Evolutionary conservation across 2,888 invertebrate genomes (phyloP), one percentile per base, ranked within the genome.

Genomic region (Pterostichus madidus): DNA sequence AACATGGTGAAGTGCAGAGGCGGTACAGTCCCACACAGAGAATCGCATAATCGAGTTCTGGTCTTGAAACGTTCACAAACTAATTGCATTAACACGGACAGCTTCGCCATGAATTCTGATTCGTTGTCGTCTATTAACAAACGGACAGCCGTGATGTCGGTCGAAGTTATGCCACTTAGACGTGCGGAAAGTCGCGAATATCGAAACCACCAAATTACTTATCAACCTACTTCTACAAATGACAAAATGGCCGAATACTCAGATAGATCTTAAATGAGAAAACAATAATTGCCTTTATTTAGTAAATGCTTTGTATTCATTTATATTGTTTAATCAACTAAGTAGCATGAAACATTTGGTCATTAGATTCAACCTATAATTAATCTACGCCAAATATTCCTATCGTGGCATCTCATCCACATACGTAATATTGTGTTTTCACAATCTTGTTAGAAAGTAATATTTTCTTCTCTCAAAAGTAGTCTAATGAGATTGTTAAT

Each of bases 41-140:
- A 64, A 35, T 64, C 64, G 31, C 35, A 64, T 64, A 64, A 64
- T 64, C 64, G 64, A 64, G 64, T 64, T 64, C 64, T 64, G 64
- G 64, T 64, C 64, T 64, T 64, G 64, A 64, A 49, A 64, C 64
- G 64, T 35, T 64, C 64, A 49, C 64, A 35, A 64, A 64, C 64
- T 64, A 64, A 64, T 64, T 64, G 64, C 64, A 64, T 64, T 64
- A 64, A 64, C 64, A 35, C 64, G 35, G 64, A 64, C 64, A 64
- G 35, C 64, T 64, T 32, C 31, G 64, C 32, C 64, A 39, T 64
- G 64, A 64, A 64, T 64, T 64, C 64, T 35, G 64, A 64, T 64
- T 64, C 64, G 10, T 10, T 32, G 31, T 11, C 35, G 35, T n/a
- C 32, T 64, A 64, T 64, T 64, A 64, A 64, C 35, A 64, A 64